Percentiles rank a stretch among this genome's conserved stretches.
phyloP scores from a whole-genome alignment of 2,797 vertebrate species.

The Acanthurus tractus region DNA sequence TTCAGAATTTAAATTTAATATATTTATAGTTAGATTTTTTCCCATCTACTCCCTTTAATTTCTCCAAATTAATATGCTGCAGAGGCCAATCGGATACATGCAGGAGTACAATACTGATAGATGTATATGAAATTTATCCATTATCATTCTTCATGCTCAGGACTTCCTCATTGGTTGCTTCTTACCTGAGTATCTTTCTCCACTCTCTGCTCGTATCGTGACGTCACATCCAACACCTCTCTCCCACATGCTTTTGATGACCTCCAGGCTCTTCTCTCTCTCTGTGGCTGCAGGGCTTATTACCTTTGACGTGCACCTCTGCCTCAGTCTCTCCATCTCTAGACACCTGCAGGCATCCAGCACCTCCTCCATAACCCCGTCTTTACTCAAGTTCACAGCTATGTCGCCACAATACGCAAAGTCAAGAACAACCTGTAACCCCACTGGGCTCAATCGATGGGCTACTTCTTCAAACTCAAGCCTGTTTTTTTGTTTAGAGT shows the following conservation, averaged over 20 bases:
- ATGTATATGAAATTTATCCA: no score
- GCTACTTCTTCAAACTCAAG: background rate
- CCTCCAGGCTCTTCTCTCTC: constrained; percentile 20
- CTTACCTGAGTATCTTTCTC: constrained; percentile 42
- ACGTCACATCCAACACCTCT: constrained; percentile 36
- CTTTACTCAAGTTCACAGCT: constrained; percentile 11
- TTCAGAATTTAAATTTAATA: no score
- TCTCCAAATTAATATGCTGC: no score
- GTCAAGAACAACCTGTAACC: constrained; percentile 30
- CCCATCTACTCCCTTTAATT: no score
- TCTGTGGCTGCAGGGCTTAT: constrained; percentile 8
- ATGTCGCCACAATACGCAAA: constrained; percentile 37
- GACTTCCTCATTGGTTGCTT: background rate
- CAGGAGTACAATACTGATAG: no score
- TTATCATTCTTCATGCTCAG: no score
- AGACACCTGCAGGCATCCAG: constrained; percentile 27
- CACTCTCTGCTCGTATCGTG: constrained; percentile 45
- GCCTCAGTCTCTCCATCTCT: constrained; percentile 24
- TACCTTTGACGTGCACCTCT: constrained; percentile 1
- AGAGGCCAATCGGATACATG: no score
- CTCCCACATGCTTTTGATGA: constrained; percentile 42
- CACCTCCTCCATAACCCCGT: constrained; percentile 9
- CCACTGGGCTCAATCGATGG: constrained; percentile 15
- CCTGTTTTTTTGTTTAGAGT: background rate
- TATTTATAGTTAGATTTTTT: no score